phyloP scores from a whole-genome alignment of 2,888 invertebrate genomes.

The Idaea dimidiata region DNA sequence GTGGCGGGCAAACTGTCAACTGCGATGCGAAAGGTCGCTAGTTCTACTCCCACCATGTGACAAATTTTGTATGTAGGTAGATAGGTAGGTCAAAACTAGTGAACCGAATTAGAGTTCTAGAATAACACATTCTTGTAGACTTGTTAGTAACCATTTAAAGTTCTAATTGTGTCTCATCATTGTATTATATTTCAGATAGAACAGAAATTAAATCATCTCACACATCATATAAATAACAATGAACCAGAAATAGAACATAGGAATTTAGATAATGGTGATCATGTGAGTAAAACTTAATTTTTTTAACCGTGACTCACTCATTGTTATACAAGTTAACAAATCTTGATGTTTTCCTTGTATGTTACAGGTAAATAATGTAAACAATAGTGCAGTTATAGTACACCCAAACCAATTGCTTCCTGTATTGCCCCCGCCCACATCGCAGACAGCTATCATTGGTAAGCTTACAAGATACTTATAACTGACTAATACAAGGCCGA shows the following conservation, averaged over 20 bases:
- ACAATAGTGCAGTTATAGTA: constrained; percentile 86
- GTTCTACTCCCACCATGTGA: too few relatives aligned
- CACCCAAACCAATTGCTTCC: constrained; percentile 90
- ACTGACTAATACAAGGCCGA: too few relatives aligned
- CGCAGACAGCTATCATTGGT: constrained; percentile 74
- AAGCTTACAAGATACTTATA: too few relatives aligned
- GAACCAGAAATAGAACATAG: constrained; percentile 61
- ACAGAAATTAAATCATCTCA: constrained; percentile 60
- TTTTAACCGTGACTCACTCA: too few relatives aligned
- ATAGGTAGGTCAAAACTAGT: too few relatives aligned
- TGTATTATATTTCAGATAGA: constrained; percentile 56
- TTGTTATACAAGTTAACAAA: too few relatives aligned
- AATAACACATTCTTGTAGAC: too few relatives aligned
- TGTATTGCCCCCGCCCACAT: constrained; percentile 82
- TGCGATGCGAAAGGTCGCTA: too few relatives aligned
- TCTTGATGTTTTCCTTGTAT: constrained; percentile 6
- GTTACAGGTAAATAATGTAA: constrained; percentile 63
- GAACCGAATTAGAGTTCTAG: too few relatives aligned
- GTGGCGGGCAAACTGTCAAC: too few relatives aligned
- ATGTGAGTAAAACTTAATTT: constrained; percentile 26
- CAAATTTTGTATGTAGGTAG: too few relatives aligned
- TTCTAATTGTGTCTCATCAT: constrained; percentile 3
- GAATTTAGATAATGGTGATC: constrained; percentile 64
- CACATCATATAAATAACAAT: constrained; percentile 62
- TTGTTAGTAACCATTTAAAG: too few relatives aligned